Evolutionary conservation across 2,888 invertebrate species (phyloP).

Genomic region (Sycophila texana): DNA sequence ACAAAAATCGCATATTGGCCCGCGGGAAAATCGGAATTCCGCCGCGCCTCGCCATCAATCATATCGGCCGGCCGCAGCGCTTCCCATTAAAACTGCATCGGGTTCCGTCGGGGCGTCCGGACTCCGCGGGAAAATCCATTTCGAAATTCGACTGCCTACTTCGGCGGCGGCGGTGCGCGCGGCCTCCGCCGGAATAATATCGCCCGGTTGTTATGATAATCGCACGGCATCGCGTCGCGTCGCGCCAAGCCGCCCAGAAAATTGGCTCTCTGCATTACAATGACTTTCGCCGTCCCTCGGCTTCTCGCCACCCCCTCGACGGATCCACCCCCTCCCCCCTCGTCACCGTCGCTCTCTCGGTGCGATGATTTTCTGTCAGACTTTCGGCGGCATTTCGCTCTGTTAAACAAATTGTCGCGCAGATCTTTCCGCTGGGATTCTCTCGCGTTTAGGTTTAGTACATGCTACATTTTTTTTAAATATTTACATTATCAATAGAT

Average conservation of each 20-base stretch:
- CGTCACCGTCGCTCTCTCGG: not conserved
- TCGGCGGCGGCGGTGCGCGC: slow-evolving; percentile 42
- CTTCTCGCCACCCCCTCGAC: not conserved
- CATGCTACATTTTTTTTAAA: too few species aligned
- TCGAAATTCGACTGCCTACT: slow-evolving; percentile 57
- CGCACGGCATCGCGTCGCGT: slow-evolving; percentile 72
- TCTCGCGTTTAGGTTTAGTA: too few species aligned
- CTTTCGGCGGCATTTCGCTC: not conserved
- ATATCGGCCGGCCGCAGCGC: slow-evolving; percentile 67
- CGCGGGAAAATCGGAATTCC: slow-evolving; percentile 59
- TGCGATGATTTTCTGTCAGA: not conserved
- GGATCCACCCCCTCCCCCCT: slow-evolving; percentile 13
- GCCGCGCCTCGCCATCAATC: slow-evolving; percentile 70
- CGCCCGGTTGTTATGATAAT: slow-evolving; percentile 75
- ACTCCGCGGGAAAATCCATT: slow-evolving; percentile 63
- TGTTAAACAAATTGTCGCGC: too few species aligned
- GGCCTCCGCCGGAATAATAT: slow-evolving; percentile 71
- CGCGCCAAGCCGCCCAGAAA: slow-evolving; percentile 75
- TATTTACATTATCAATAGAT: too few species aligned
- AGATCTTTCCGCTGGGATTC: too few species aligned
- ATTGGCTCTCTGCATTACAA: slow-evolving; percentile 76
- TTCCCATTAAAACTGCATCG: slow-evolving; percentile 74
- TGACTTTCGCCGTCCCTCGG: slow-evolving; percentile 67
- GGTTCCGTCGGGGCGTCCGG: slow-evolving; percentile 53
- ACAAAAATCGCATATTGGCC: slow-evolving; percentile 39